These are phyloP conservation scores for Rapana venosa DNA, from an alignment of 2,888 invertebrate species.

Conservation along the genomic window DNA sequence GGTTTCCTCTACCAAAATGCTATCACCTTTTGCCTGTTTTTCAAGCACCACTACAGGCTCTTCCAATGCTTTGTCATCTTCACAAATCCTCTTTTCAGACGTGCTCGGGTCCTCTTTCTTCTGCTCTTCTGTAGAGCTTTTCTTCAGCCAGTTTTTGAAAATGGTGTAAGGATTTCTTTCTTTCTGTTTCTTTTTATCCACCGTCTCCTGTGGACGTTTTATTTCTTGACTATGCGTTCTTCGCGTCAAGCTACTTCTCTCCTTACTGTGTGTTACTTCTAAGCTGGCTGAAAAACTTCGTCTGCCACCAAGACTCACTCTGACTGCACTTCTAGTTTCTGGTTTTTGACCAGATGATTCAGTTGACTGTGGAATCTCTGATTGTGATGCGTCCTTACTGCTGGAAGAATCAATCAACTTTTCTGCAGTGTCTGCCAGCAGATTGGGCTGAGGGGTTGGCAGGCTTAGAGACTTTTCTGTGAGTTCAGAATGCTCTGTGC, in stretches of 20 bases:
- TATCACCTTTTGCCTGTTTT: constrained; percentile 14
- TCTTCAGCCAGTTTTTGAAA: constrained; percentile 57
- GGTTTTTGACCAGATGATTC: constrained; percentile 22
- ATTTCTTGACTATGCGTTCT: constrained; percentile 46
- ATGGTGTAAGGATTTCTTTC: not conserved
- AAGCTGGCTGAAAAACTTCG: not conserved
- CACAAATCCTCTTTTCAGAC: not conserved
- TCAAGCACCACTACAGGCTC: not conserved
- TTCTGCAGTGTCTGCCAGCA: constrained; percentile 31
- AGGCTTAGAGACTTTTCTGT: not conserved
- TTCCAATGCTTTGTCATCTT: not conserved
- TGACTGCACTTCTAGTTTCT: not conserved
- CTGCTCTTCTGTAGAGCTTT: constrained; percentile 18
- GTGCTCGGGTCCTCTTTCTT: not conserved
- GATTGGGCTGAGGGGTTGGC: constrained; percentile 42
- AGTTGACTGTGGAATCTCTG: not conserved
- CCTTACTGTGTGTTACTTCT: not conserved
- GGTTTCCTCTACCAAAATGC: constrained; percentile 68
- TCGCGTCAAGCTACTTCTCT: not conserved
- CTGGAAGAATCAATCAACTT: constrained; percentile 39
- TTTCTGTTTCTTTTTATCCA: not conserved
- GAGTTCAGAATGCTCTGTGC: not conserved
- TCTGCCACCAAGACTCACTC: not conserved
- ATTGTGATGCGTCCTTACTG: constrained; percentile 33
- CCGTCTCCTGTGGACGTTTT: not conserved